phyloP scores from a whole-genome alignment of 2,113 vertebrate genomes.

The Triplophysa rosa region DNA sequence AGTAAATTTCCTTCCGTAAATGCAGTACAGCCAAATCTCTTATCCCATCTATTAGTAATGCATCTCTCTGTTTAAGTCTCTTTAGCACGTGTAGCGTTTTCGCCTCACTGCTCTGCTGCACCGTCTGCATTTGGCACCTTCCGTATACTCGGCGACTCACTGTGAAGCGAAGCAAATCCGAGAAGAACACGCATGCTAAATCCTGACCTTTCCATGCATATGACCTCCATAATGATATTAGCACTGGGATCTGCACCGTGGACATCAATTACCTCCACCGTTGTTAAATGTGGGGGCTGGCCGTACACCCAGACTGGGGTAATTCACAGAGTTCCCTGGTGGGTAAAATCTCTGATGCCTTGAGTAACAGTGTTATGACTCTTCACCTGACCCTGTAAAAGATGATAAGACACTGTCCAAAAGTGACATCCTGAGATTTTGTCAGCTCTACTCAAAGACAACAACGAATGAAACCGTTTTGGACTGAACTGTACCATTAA shows the following conservation, averaged over 20 bases:
- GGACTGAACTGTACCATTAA: slow-evolving; percentile 17
- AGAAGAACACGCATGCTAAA: slow-evolving; percentile 15
- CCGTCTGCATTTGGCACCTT: slow-evolving; percentile 25
- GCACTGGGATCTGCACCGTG: slow-evolving; percentile 41
- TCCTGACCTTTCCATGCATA: slow-evolving; percentile 46
- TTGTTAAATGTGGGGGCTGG: slow-evolving; percentile 49
- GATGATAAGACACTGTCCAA: slow-evolving; percentile 45
- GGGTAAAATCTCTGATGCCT: slow-evolving; percentile 19
- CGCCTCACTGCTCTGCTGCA: slow-evolving; percentile 15
- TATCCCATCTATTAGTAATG: slow-evolving; percentile 17
- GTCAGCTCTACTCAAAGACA: slow-evolving; percentile 42
- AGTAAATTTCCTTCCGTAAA: too few species aligned
- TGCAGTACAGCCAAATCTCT: neutral
- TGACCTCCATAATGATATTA: slow-evolving; percentile 53
- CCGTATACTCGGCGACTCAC: slow-evolving; percentile 34
- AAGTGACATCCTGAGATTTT: slow-evolving; percentile 49
- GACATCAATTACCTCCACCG: slow-evolving; percentile 53
- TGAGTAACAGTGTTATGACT: slow-evolving; percentile 38
- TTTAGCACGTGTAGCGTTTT: neutral
- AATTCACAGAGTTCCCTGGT: slow-evolving; percentile 47
- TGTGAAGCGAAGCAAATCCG: slow-evolving; percentile 30
- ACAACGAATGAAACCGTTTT: slow-evolving; percentile 37
- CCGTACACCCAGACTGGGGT: slow-evolving; percentile 41
- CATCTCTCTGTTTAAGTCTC: neutral
- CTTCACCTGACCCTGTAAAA: slow-evolving; percentile 45